Evolutionary conservation across 2,113 vertebrate species (phyloP).

Genomic region (Mesoclemmys tuberculata): DNA sequence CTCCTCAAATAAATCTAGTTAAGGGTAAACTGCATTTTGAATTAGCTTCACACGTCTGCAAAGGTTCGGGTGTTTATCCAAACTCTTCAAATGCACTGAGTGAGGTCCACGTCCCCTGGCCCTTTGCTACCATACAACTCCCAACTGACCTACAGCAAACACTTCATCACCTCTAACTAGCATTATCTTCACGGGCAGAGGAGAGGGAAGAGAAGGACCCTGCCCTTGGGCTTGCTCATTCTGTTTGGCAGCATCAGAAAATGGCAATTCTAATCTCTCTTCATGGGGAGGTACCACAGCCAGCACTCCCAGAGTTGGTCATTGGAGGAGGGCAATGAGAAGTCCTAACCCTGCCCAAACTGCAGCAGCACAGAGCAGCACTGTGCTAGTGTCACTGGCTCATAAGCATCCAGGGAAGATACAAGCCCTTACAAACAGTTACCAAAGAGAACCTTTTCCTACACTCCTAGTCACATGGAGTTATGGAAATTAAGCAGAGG

Average conservation of each 20-base stretch:
- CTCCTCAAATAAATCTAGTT: neutral
- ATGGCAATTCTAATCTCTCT: neutral
- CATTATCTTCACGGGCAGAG: no score
- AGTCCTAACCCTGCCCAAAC: neutral
- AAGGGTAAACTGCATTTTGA: neutral
- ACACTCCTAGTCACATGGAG: neutral
- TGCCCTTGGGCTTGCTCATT: neutral
- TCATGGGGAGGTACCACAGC: neutral
- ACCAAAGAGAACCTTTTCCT: neutral
- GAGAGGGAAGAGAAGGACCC: neutral
- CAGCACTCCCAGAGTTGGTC: neutral
- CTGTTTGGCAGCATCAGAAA: neutral
- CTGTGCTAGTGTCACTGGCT: neutral
- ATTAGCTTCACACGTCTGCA: neutral
- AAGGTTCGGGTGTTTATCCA: no score
- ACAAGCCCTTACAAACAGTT: neutral
- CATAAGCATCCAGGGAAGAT: neutral
- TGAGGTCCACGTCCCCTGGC: neutral
- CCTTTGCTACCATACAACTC: neutral
- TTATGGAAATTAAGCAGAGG: neutral
- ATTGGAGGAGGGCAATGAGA: neutral
- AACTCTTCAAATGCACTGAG: no score
- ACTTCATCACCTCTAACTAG: neutral
- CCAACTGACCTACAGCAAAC: neutral
- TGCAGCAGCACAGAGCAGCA: neutral